Percentiles rank a stretch among this genome's conserved stretches.
Conservation (phyloP, 1,140 invertebrate species). For the Drosophila lacteicornis region DNA sequence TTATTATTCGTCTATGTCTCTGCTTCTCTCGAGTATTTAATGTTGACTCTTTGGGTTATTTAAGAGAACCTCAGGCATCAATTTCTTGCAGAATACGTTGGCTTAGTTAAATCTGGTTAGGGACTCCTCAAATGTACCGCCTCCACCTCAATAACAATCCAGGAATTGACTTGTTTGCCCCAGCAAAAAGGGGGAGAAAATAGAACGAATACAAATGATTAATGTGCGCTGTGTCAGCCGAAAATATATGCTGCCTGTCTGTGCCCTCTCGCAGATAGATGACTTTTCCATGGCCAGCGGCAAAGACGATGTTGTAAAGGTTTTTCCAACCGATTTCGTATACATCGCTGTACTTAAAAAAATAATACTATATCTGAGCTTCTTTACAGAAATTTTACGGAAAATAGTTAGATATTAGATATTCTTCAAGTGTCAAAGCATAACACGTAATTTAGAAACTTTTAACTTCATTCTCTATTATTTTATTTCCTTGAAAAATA, state of each 20-base stretch:
- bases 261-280: conserved; percentile 37
- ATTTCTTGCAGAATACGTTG: not conserved
- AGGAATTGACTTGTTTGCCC: conserved; percentile 70
- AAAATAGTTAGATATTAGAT: too few species aligned
- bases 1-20: not conserved
- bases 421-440: too few species aligned
- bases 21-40: not conserved
- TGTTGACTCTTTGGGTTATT: conserved; percentile 2
- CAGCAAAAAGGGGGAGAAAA: conserved; percentile 22
- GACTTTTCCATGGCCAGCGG: conserved; percentile 30
- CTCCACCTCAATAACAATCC: conserved; percentile 8
- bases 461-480: too few species aligned
- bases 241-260: conserved; percentile 74
- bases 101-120: conserved; percentile 25
- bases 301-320: conserved; percentile 29
- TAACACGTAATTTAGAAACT: too few species aligned
- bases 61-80: not conserved
- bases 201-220: conserved; percentile 70
- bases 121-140: conserved; percentile 4
- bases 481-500: too few species aligned
- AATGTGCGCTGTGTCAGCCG: conserved; percentile 75
- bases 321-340: conserved; percentile 9
- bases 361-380: not conserved
- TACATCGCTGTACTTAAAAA: conserved; percentile 5
- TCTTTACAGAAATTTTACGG: too few species aligned